A percentile compares a stretch with the other conserved stretches of the same genome.
phyloP scores from a whole-genome alignment of 1,140 invertebrate species.

The Tetranychus cinnabarinus region DNA sequence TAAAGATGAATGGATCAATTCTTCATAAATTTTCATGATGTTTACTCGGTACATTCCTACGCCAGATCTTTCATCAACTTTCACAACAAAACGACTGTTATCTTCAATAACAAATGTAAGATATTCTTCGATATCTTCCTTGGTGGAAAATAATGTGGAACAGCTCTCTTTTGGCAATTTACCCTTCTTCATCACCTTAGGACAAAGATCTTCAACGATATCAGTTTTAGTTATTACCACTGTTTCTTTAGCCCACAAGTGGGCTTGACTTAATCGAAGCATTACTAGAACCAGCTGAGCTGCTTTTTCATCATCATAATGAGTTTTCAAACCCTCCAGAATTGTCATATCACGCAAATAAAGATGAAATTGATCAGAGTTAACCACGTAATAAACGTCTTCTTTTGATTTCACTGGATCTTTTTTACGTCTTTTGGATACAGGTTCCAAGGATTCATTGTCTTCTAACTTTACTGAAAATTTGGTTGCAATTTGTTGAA shows the following conservation, averaged over 20 bases:
- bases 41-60: constrained; percentile 50
- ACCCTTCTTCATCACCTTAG: background rate
- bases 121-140: constrained; percentile 51
- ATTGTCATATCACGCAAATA: constrained; percentile 26
- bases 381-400: constrained; percentile 44
- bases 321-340: constrained; percentile 15
- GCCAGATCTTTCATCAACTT: constrained; percentile 39
- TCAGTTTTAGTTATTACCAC: constrained; percentile 46
- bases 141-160: constrained; percentile 21
- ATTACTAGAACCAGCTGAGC: constrained; percentile 43
- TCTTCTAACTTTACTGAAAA: background rate
- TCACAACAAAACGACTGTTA: constrained; percentile 36
- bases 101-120: constrained; percentile 47
- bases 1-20: constrained; percentile 38
- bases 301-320: constrained; percentile 40
- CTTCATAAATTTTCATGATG: constrained; percentile 32
- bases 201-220: constrained; percentile 31
- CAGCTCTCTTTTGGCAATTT: too few species aligned
- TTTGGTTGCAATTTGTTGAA: too few species aligned
- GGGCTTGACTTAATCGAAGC: constrained; percentile 46
- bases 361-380: constrained; percentile 56
- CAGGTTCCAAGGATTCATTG: background rate
- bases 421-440: background rate
- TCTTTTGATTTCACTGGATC: too few species aligned
- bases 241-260: constrained; percentile 40